phyloP scores from a whole-genome alignment of 2,888 invertebrate species.

The Calliphora vomitoria region DNA sequence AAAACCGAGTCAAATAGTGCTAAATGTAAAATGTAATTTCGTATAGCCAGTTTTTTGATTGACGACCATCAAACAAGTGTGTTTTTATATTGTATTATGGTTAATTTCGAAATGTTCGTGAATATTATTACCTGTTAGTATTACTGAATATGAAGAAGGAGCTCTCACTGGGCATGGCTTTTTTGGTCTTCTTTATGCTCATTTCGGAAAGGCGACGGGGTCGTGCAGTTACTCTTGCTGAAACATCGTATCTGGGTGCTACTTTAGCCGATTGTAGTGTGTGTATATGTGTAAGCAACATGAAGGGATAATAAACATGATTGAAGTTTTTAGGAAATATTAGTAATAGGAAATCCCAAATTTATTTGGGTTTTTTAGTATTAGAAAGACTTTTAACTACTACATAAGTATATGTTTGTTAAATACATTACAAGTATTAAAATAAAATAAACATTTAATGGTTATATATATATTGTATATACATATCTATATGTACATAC shows the following conservation, averaged over 20 bases:
- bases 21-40: too few species aligned
- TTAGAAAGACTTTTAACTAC: not conserved
- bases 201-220: conserved; percentile 94
- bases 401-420: not conserved
- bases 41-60: too few species aligned
- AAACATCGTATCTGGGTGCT: conserved; percentile 76
- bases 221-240: conserved; percentile 87
- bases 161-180: conserved; percentile 95
- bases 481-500: too few species aligned
- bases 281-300: conserved; percentile 57
- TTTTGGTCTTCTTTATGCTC: conserved; percentile 92
- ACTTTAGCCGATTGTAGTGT: conserved; percentile 19
- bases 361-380: not conserved
- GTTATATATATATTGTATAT: too few species aligned
- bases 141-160: conserved; percentile 97
- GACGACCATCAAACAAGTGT: too few species aligned
- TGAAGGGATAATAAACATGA: conserved; percentile 50
- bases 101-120: not conserved
- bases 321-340: conserved; percentile 28
- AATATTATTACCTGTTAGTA: conserved; percentile 92
- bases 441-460: not conserved
- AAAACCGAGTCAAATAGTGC: too few species aligned
- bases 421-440: not conserved
- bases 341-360: conserved; percentile 26
- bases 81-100: too few species aligned